A percentile compares a stretch with the other conserved stretches of the same genome.
phyloP scores from a whole-genome alignment of 2,113 vertebrate species.

The Hassar affinis region DNA sequence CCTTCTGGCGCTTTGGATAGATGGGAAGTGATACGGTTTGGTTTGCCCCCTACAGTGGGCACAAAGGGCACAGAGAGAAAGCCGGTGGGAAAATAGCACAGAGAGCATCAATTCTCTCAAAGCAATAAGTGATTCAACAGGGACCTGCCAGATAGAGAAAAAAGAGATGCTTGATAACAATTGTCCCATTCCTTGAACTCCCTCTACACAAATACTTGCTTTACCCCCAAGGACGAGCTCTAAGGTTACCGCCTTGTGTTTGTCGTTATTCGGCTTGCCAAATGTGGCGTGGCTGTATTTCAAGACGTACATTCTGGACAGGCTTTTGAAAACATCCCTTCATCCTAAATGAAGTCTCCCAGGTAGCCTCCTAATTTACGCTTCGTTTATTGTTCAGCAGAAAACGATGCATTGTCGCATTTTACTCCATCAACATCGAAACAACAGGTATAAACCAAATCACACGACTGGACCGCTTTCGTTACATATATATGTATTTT shows the following conservation, averaged over 20 bases:
- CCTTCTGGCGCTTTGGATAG: slow-evolving; percentile 43
- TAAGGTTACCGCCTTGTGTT: slow-evolving; percentile 44
- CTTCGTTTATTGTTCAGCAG: too few relatives aligned
- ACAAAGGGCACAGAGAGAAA: slow-evolving; percentile 46
- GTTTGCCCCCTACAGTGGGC: slow-evolving; percentile 45
- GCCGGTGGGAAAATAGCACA: slow-evolving; percentile 56
- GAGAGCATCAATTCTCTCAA: slow-evolving; percentile 52
- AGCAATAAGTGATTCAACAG: slow-evolving; percentile 50
- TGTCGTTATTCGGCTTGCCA: slow-evolving; percentile 35
- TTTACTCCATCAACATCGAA: too few relatives aligned
- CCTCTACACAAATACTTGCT: slow-evolving; percentile 54
- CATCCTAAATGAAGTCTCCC: slow-evolving; percentile 44
- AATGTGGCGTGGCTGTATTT: slow-evolving; percentile 37
- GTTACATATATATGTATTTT: too few relatives aligned
- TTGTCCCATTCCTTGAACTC: slow-evolving; percentile 29
- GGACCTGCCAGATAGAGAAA: slow-evolving; percentile 49
- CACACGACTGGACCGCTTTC: too few relatives aligned
- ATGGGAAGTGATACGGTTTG: slow-evolving; percentile 47
- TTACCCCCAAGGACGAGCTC: slow-evolving; percentile 53
- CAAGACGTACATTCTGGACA: slow-evolving; percentile 26
- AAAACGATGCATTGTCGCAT: too few relatives aligned
- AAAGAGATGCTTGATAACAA: slow-evolving; percentile 41
- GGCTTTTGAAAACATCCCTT: slow-evolving; percentile 34
- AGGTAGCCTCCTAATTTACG: slow-evolving; percentile 3
- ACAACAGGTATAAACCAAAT: too few relatives aligned